Evolutionary conservation across 2,888 invertebrate species (phyloP).

Genomic region (Syritta pipiens): DNA sequence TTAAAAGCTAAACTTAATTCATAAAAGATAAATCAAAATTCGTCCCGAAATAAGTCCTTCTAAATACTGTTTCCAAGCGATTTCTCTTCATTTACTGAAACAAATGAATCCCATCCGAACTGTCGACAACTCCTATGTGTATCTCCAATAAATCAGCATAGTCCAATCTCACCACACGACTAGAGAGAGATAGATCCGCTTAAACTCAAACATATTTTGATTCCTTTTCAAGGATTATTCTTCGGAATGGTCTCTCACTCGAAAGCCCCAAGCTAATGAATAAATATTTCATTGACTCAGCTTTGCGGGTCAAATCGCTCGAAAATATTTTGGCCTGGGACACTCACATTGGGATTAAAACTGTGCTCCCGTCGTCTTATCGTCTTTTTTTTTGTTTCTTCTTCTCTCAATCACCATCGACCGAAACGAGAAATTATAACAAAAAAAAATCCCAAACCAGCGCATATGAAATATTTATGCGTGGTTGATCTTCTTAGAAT

Average conservation of each 20-base stretch:
- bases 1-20: no score
- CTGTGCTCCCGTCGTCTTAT: slow-evolving; percentile 21
- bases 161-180: slow-evolving; percentile 10
- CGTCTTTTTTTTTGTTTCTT: background rate
- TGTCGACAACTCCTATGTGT: no score
- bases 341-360: slow-evolving; percentile 59
- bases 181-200: background rate
- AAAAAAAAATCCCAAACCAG: slow-evolving; percentile 49
- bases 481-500: slow-evolving; percentile 66
- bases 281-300: slow-evolving; percentile 64
- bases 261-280: slow-evolving; percentile 52
- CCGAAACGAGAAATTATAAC: slow-evolving; percentile 44
- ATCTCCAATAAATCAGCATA: slow-evolving; percentile 48
- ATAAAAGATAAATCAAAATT: no score
- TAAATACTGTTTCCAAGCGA: no score
- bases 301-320: slow-evolving; percentile 55
- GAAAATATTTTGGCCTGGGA: slow-evolving; percentile 48
- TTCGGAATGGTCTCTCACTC: slow-evolving; percentile 39
- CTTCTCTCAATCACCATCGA: background rate
- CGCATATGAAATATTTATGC: slow-evolving; percentile 63
- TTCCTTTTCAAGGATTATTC: slow-evolving; percentile 58
- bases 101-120: no score
- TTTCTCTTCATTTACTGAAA: no score
- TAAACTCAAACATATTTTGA: slow-evolving; percentile 30
- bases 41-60: no score